These are phyloP conservation scores for Calameuta pallipes DNA, from an alignment of 2,888 invertebrate genomes.

Conservation along the genomic window DNA sequence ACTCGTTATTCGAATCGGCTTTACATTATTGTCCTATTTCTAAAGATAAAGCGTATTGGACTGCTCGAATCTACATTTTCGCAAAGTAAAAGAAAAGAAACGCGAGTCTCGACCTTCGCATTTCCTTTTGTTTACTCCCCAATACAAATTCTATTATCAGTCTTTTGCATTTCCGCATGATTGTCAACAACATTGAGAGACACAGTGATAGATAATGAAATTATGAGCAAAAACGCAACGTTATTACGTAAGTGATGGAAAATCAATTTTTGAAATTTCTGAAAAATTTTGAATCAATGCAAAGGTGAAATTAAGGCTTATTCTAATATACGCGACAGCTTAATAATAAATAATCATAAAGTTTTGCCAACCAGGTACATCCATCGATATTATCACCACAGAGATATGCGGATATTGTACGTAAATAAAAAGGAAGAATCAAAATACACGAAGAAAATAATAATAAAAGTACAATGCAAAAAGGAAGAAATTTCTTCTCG, in stretches of 20 bases:
- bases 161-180: neutral
- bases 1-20: neutral
- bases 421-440: neutral
- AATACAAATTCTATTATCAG: neutral
- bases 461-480: neutral
- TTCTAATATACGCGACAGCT: neutral
- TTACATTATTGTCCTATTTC: neutral
- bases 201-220: neutral
- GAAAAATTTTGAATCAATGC: neutral
- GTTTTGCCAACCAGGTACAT: neutral
- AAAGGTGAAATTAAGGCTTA: neutral
- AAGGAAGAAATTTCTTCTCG: neutral
- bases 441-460: neutral
- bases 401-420: neutral
- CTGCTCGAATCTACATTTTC: too few species aligned
- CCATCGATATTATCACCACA: neutral
- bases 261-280: neutral
- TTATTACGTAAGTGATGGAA: neutral
- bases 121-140: neutral
- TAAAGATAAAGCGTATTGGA: neutral
- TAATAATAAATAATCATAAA: neutral
- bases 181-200: neutral
- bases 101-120: neutral
- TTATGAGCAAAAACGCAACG: neutral
- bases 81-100: neutral